Evolutionary conservation across 2,888 invertebrate genomes (phyloP), one percentile per base, ranked within the genome.

Genomic region (Disparrhopalites patrizii): DNA sequence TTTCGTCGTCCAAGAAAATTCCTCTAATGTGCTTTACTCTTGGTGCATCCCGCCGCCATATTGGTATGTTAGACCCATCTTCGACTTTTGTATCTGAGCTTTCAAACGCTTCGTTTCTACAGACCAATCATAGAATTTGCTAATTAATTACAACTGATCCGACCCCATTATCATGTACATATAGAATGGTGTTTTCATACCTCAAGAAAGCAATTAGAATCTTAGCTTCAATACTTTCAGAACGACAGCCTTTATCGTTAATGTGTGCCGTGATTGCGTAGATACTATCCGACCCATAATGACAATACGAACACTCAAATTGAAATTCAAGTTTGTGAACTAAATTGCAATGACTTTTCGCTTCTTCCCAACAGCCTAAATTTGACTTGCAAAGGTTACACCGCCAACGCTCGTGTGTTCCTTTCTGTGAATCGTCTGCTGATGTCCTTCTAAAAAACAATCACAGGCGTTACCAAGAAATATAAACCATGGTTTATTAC

Each of bases 301-400:
- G 77, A 73, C 91, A 92, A 68, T 86, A 80, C 0, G 82, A 83
- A 76, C 91, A 91, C 74, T 86, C 87, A 77, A 82, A 90, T 71
- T 88, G 89, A 75, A 83, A 82, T 67, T 85, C 85, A 1, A 87
- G 83, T 31, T 83, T 81, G 76, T 92, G 91, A 7, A 78, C 76
- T 33, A 79, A 80, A 0, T 79, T 76, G 33, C 85, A 85, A 76
- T 90, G 90, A 0, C 81, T 80, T 0, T 81, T 79, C 33, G 88
- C 84, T 52, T 85, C 86, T 0, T 82, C 81, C 27, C 85, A 84
- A 0, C 85, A 83, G 68, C 82, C 79, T 69, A 83, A 84, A 64
- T 83, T 83, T 74, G 82, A 85, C 55, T 84, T 82, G 75, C 90
- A 90, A 30, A 87, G 77, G 18, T 85, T 86, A 76, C 90, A 90